Percentiles rank a stretch among this genome's conserved stretches.
Conservation (phyloP, 1,140 invertebrate genomes). For the Brachionus angularis region DNA sequence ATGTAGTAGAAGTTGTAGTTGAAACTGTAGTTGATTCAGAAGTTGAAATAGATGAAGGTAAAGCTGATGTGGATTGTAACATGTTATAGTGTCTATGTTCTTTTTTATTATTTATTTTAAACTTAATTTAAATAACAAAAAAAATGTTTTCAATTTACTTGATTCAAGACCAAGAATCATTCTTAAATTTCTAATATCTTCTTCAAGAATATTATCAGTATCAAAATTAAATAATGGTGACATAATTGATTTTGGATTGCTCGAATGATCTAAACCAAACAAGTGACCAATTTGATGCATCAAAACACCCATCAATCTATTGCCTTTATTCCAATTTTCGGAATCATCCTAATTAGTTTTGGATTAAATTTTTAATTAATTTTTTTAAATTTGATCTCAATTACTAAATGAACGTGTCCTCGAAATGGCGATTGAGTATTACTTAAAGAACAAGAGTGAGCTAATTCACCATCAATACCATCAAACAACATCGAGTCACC, state of each 20-base stretch:
- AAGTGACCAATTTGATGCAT: slow-evolving; percentile 40
- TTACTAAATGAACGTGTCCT: slow-evolving; percentile 41
- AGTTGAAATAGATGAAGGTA: neutral
- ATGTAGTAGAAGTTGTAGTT: neutral
- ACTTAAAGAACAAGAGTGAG: slow-evolving; percentile 38
- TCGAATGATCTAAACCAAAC: slow-evolving; percentile 41
- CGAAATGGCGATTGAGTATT: slow-evolving; percentile 38
- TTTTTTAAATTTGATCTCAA: neutral
- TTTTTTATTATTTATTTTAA: neutral
- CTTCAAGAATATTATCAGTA: slow-evolving; percentile 4
- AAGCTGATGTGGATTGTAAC: neutral
- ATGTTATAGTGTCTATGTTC: slow-evolving; percentile 11
- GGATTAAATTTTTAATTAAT: too few species aligned
- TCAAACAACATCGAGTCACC: slow-evolving; percentile 42
- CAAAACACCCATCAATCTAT: slow-evolving; percentile 13
- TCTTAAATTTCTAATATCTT: slow-evolving; percentile 35
- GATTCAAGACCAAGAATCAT: slow-evolving; percentile 35
- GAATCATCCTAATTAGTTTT: slow-evolving; percentile 35
- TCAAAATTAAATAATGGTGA: slow-evolving; percentile 37
- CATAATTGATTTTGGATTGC: slow-evolving; percentile 41
- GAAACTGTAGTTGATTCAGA: neutral
- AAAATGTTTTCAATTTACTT: neutral
- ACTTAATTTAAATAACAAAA: neutral
- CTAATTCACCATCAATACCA: slow-evolving; percentile 43
- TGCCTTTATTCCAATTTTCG: slow-evolving; percentile 22